phyloP scores from a whole-genome alignment of 2,888 invertebrate species.

The Agriopis leucophaearia region DNA sequence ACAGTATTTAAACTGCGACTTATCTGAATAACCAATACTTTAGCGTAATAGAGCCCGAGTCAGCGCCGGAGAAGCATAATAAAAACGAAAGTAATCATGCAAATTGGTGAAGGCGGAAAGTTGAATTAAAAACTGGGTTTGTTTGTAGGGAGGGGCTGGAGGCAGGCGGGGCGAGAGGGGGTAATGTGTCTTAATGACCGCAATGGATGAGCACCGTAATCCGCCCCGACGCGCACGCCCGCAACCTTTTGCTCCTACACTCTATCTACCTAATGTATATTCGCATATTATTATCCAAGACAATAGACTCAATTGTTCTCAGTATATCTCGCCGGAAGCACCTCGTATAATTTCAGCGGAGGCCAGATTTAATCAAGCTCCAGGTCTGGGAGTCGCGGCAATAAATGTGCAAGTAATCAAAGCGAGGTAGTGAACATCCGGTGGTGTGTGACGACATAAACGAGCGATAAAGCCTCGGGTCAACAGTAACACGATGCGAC shows the following conservation, averaged over 20 bases:
- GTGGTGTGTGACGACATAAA: slow-evolving; percentile 50
- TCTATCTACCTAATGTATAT: slow-evolving; percentile 61
- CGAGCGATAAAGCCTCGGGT: slow-evolving; percentile 55
- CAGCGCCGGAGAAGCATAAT: slow-evolving; percentile 73
- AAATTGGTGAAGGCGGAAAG: slow-evolving; percentile 83
- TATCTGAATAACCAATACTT: slow-evolving; percentile 63
- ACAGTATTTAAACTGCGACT: slow-evolving; percentile 53
- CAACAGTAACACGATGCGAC: slow-evolving; percentile 53
- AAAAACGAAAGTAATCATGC: slow-evolving; percentile 87
- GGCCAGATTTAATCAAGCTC: slow-evolving; percentile 51
- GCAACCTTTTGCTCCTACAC: slow-evolving; percentile 72
- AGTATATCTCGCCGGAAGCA: slow-evolving; percentile 42
- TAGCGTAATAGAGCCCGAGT: slow-evolving; percentile 61
- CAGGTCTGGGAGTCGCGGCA: slow-evolving; percentile 36
- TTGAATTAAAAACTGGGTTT: slow-evolving; percentile 85
- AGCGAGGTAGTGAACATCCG: slow-evolving; percentile 39
- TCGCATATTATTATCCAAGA: slow-evolving; percentile 50
- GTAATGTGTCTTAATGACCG: slow-evolving; percentile 86
- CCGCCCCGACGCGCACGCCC: slow-evolving; percentile 66
- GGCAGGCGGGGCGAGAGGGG: slow-evolving; percentile 48
- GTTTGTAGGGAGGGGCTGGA: slow-evolving; percentile 50
- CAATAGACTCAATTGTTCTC: slow-evolving; percentile 56
- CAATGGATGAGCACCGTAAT: slow-evolving; percentile 83
- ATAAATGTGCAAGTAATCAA: slow-evolving; percentile 59
- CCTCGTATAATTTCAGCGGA: slow-evolving; percentile 51